Evolutionary conservation across 2,888 invertebrate species (phyloP).

Genomic region (Baccha elongata): DNA sequence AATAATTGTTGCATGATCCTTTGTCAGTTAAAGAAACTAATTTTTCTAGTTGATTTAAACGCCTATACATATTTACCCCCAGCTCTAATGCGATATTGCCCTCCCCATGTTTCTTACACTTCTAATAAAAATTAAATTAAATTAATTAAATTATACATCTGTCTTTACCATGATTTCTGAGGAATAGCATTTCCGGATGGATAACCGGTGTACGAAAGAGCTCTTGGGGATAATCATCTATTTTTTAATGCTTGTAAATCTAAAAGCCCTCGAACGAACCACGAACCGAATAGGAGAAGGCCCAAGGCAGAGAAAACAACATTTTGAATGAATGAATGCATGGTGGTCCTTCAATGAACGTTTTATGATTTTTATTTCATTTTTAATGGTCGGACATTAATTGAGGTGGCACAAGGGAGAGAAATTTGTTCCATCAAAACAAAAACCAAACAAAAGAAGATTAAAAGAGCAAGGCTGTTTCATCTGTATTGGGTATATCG

Average conservation of each 20-base stretch:
- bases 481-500: not conserved
- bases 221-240: conserved; percentile 40
- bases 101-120: not conserved
- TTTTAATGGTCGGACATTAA: conserved; percentile 60
- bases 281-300: not conserved
- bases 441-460: conserved; percentile 1
- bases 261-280: conserved; percentile 28
- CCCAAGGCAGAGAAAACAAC: conserved; percentile 3
- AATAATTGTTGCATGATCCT: too few species aligned
- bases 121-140: conserved; percentile 37
- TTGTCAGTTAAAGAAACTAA: too few species aligned
- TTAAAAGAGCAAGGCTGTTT: conserved; percentile 12
- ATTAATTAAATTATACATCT: conserved; percentile 46
- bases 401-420: conserved; percentile 26
- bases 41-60: too few species aligned
- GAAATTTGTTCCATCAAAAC: conserved; percentile 6
- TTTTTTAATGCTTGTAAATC: conserved; percentile 53
- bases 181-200: conserved; percentile 30
- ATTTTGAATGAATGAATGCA: conserved; percentile 10
- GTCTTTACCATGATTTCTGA: conserved; percentile 41
- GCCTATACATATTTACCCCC: not conserved
- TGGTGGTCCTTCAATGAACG: conserved; percentile 20
- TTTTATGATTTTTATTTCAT: conserved; percentile 56
- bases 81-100: not conserved
- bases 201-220: conserved; percentile 40